Percentiles rank a stretch among this genome's conserved stretches.
phyloP scores from a whole-genome alignment of 35 echinoderm and acorn worm species.

The Anneissia japonica region DNA sequence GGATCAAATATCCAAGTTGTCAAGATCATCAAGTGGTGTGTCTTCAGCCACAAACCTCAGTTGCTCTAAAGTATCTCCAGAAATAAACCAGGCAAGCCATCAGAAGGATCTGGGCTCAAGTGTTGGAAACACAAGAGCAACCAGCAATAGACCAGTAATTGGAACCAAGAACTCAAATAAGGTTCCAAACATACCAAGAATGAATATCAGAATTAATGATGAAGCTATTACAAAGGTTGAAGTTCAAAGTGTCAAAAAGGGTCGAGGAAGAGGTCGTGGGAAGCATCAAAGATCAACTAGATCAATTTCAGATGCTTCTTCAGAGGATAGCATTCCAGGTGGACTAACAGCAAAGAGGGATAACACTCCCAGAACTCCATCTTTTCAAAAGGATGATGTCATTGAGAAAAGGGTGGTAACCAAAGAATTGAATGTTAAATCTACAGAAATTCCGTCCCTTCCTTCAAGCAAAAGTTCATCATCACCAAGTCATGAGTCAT shows the following conservation, averaged over 20 bases:
- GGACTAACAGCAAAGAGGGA: neutral
- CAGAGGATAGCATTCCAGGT: neutral
- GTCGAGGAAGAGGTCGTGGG: neutral
- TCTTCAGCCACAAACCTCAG: neutral
- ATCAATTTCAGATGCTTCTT: neutral
- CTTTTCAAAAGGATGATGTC: neutral
- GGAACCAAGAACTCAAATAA: no score
- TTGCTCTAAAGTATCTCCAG: neutral
- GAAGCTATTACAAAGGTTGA: neutral
- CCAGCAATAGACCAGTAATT: no score
- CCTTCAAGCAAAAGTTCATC: neutral
- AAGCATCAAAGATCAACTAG: neutral
- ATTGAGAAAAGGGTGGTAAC: neutral
- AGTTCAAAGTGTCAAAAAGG: neutral
- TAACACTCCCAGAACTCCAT: neutral
- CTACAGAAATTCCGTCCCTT: neutral
- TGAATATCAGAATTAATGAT: neutral
- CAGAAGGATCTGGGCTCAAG: no score
- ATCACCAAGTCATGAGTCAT: neutral
- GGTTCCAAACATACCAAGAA: neutral
- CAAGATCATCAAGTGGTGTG: neutral
- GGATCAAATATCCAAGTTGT: neutral
- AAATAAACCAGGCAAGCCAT: no score
- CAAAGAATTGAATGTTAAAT: neutral
- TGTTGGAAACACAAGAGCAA: no score